Evolutionary conservation across 2,888 invertebrate genomes (phyloP).

Genomic region (Thumatha senex): DNA sequence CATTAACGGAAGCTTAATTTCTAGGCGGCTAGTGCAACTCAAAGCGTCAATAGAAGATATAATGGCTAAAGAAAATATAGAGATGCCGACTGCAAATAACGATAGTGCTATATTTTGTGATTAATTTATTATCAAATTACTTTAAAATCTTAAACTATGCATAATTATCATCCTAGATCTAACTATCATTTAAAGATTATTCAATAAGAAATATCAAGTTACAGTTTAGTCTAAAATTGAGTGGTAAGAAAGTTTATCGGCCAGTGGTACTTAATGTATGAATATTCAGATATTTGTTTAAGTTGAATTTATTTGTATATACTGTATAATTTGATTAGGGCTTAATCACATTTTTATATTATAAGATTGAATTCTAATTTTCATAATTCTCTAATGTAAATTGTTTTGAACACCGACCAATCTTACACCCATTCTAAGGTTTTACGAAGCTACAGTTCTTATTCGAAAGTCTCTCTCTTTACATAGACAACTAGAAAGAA

Average conservation of each 20-base stretch:
- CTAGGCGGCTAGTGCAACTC: slow-evolving; percentile 68
- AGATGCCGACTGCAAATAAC: slow-evolving; percentile 27
- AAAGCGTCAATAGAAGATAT: slow-evolving; percentile 66
- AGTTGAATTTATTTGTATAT: slow-evolving; percentile 22
- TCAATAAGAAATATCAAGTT: no score
- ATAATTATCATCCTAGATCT: background rate
- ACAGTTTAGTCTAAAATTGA: no score
- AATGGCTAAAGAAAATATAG: slow-evolving; percentile 51
- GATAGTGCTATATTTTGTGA: slow-evolving; percentile 22
- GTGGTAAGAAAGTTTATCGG: no score
- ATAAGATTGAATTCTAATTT: slow-evolving; percentile 2
- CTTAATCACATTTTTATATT: background rate
- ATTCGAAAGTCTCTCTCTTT: no score
- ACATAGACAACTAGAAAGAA: no score
- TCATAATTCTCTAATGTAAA: background rate
- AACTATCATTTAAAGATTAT: background rate
- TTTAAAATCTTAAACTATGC: background rate
- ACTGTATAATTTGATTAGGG: slow-evolving; percentile 7
- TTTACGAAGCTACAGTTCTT: no score
- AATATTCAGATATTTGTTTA: slow-evolving; percentile 25
- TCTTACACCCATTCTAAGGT: no score
- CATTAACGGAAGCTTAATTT: slow-evolving; percentile 46
- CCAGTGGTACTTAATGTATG: slow-evolving; percentile 28
- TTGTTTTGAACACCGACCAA: no score
- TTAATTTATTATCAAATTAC: slow-evolving; percentile 13